phyloP scores from a whole-genome alignment of 2,888 invertebrate species.

The Stratiomys singularior region DNA sequence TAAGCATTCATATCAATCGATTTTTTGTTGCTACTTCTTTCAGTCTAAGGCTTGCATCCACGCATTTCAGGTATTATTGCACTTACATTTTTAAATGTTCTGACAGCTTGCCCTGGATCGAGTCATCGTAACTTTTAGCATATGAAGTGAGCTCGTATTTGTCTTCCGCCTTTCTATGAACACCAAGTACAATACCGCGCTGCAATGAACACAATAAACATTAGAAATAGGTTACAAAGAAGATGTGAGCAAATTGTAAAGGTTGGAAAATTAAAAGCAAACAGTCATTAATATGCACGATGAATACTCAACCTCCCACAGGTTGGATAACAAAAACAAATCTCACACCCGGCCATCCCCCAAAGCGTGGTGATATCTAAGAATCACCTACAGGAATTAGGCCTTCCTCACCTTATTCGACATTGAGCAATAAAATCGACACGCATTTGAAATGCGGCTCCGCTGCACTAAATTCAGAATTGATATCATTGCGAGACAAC shows the following conservation, averaged over 20 bases:
- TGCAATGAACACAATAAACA: constrained; percentile 35
- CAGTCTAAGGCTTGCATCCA: too few species aligned
- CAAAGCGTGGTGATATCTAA: background rate
- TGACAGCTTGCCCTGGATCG: constrained; percentile 50
- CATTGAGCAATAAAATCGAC: constrained; percentile 52
- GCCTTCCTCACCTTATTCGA: constrained; percentile 50
- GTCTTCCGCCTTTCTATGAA: constrained; percentile 48
- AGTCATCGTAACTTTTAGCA: constrained; percentile 50
- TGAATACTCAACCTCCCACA: background rate
- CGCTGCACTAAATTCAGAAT: background rate
- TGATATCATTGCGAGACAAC: constrained; percentile 5
- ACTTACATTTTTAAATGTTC: constrained; percentile 47
- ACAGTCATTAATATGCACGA: background rate
- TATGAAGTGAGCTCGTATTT: constrained; percentile 48
- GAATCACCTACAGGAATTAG: background rate
- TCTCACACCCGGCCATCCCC: background rate
- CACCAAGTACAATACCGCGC: constrained; percentile 53
- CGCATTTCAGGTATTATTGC: too few species aligned
- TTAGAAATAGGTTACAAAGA: background rate
- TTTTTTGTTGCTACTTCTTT: too few species aligned
- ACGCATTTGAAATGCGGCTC: constrained; percentile 33
- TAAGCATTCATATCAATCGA: too few species aligned
- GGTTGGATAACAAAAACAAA: constrained; percentile 23
- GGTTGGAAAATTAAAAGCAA: constrained; percentile 33
- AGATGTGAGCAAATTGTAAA: background rate